These are phyloP conservation scores for Cerceris rybyensis DNA, from an alignment of 2,888 invertebrate species.

Conservation along the genomic window DNA sequence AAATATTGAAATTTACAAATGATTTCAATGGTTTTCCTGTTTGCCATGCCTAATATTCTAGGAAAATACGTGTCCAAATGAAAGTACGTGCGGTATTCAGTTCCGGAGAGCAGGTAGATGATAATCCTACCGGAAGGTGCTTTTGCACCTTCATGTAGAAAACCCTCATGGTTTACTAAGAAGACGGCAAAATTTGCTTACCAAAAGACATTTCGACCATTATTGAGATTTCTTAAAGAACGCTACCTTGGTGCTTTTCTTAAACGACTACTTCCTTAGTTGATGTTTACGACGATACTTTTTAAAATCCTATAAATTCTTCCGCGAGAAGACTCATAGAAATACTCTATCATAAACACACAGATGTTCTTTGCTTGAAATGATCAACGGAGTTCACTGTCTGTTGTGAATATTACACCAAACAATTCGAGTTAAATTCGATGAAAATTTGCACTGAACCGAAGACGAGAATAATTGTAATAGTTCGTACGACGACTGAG, in stretches of 20 bases:
- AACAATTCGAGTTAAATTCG: not conserved
- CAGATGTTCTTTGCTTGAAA: too few species aligned
- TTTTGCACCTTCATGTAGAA: conserved; percentile 16
- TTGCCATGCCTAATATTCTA: conserved; percentile 7
- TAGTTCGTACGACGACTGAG: not conserved
- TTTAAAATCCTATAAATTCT: too few species aligned
- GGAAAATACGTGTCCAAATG: conserved; percentile 12
- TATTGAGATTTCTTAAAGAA: not conserved
- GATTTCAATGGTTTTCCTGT: not conserved
- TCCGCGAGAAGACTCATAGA: too few species aligned
- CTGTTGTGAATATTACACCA: too few species aligned
- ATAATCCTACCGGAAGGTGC: conserved; percentile 2
- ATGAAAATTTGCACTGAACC: not conserved
- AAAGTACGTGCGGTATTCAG: conserved; percentile 4
- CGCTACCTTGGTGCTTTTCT: conserved; percentile 9
- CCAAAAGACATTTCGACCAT: conserved; percentile 14
- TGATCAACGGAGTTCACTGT: too few species aligned
- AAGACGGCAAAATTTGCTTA: not conserved
- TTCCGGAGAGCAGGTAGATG: conserved; percentile 7
- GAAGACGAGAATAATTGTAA: too few species aligned
- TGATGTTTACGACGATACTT: too few species aligned
- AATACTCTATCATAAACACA: too few species aligned
- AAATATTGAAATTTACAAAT: not conserved
- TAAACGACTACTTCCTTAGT: not conserved
- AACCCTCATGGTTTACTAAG: conserved; percentile 9